These are phyloP conservation scores for Gambusia affinis DNA, from an alignment of 2,113 vertebrate species.

Conservation along the genomic window DNA sequence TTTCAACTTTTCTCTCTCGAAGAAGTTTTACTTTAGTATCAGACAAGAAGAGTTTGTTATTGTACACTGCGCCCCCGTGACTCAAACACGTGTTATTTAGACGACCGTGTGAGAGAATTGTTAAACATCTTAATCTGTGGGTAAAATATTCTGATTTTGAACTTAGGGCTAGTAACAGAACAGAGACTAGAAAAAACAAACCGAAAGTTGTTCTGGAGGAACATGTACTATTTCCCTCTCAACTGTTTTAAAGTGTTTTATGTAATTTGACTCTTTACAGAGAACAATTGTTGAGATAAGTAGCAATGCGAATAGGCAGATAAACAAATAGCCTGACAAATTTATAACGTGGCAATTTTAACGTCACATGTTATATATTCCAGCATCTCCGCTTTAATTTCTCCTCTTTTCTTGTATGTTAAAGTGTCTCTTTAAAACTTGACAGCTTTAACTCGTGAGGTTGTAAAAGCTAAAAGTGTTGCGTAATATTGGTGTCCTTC, in stretches of 20 bases:
- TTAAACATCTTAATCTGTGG: too few species aligned
- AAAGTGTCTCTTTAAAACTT: background rate
- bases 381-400: constrained; percentile 26
- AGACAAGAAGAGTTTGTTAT: too few species aligned
- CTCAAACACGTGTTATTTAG: background rate
- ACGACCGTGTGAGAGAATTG: too few species aligned
- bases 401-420: background rate
- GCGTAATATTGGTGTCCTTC: constrained; percentile 45
- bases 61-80: fast-evolving
- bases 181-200: too few species aligned
- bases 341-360: background rate
- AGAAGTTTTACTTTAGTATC: constrained; percentile 12
- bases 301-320: background rate
- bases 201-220: constrained; percentile 59
- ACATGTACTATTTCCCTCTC: background rate
- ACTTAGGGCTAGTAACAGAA: too few species aligned
- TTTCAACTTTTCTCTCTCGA: constrained; percentile 27
- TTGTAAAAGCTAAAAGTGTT: constrained; percentile 31
- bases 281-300: too few species aligned
- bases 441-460: fast-evolving
- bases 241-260: background rate
- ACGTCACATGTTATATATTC: background rate
- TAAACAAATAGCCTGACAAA: too few species aligned
- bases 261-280: background rate
- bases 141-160: too few species aligned